Base-by-base conservation (phyloP, 2,797 vertebrate genomes). In the Macroramphosus scolopax region DNA sequence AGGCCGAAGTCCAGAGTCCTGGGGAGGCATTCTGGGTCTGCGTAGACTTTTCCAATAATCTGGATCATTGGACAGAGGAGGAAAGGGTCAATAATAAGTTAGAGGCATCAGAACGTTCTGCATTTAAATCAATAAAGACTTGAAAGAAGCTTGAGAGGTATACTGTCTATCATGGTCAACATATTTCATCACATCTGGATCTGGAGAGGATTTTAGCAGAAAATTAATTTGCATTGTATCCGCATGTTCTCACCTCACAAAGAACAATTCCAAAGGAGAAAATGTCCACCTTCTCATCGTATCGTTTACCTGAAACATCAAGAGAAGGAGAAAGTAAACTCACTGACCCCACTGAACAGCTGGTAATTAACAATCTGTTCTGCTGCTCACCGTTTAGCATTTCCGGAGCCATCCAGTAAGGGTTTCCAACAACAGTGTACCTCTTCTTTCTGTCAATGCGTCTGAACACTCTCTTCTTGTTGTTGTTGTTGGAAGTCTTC, bases 21-120 rank as follows among this genome's bases (percentile, higher is more conserved):
- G 33, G 96, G 96, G 31, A 98, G 90, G 77, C 95, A 98, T 71
- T 98, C 96, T 0, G 96, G 96, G 75, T 98, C 96, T 5, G 96
- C 96, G 18, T 94, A 94, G 31, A 98, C 96, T 73, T 95, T 95
- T 14, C 96, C 96, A 38, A 97, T 97, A 70, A 98, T 98, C 96
- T 98, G 63, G 24, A 64, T 60, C 13, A 62, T 3, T 37, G 28
- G 14, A 67, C 37, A 44, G 18, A 43, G 2, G 18, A 35, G 22
- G 5, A 20, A 18, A 12, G 3, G 2, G 2, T 34, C 15, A 25
- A 11, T 6, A 12, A 24, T 22, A 22, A 22, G 3, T n/a, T n/a
- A n/a, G n/a, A n/a, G n/a, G n/a, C n/a, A n/a, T n/a, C n/a, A n/a
- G n/a, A n/a, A n/a, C n/a, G n/a, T n/a, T n/a, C n/a, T n/a, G n/a